Base-by-base conservation (phyloP, 1,140 invertebrate genomes). In the Holotrichia oblita region DNA sequence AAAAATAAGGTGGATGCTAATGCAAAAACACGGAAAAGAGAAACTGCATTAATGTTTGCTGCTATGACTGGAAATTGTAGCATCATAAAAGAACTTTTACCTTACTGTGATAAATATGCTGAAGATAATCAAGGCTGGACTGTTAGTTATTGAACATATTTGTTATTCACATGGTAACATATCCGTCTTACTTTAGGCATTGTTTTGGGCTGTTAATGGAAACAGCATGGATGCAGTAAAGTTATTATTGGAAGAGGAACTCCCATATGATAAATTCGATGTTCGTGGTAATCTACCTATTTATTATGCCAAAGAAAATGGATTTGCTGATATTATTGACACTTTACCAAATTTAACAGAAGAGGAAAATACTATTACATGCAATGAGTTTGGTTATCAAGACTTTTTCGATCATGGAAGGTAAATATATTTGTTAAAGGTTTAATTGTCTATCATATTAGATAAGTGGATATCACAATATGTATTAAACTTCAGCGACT, bases 161-260 rank as follows among this genome's bases (percentile, higher is more conserved):
- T n/a, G n/a, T n/a, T 78, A n/a, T n/a, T n/a, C n/a, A n/a, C n/a
- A n/a, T 76, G 34, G 48, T 20, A 73, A 34, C 2, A 10, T 78
- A 74, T 22, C 20, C 12, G 42, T 74, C n/a, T 48, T 10, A 4
- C 22, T 81, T 22, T 76, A 86, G 85, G 85, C 86, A 7, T 83
- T 90, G 59, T 89, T 89, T 77, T 87, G 88, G 85, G 89, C 89
- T n/a, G 86, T 89, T 3, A 85, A 87, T 72, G 81, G 83, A 20
- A 88, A 88, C 79, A 84, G 86, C 44, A 42, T 79, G 0, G 83
- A 88, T 8, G 81, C 88, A 42, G 88, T 89, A 9, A 83, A 87
- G 81, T 78, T 78, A n/a, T n/a, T n/a, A n/a, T n/a, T n/a, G n/a
- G n/a, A n/a, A n/a, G n/a, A n/a, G n/a, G n/a, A n/a, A n/a, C 85